A percentile compares a stretch with the other conserved stretches of the same genome.
These are phyloP conservation scores for Sinodicranocentrus sp. DNA, from an alignment of 2,888 invertebrate genomes.

Conservation along the genomic window DNA sequence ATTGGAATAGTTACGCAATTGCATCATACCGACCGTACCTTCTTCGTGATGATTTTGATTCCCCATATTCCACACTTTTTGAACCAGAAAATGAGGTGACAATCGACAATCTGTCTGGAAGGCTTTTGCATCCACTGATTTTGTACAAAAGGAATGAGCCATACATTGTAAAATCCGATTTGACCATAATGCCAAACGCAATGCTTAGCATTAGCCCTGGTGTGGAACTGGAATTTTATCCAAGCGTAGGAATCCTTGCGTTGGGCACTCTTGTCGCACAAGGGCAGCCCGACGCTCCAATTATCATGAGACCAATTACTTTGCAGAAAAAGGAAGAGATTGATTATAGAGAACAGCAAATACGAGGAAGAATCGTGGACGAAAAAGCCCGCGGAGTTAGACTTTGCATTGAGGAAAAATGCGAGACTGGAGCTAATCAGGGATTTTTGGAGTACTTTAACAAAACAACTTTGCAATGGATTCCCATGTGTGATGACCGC, in stretches of 20 bases:
- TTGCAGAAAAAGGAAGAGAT: slow-evolving; percentile 72
- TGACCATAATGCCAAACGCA: slow-evolving; percentile 97
- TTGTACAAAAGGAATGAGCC: slow-evolving; percentile 84
- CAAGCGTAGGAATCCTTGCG: slow-evolving; percentile 97
- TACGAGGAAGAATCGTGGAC: slow-evolving; percentile 32
- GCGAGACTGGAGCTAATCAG: slow-evolving; percentile 83
- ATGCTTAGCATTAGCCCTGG: slow-evolving; percentile 92
- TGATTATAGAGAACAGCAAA: slow-evolving; percentile 12
- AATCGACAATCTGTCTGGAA: slow-evolving; percentile 87
- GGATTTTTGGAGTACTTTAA: slow-evolving; percentile 98
- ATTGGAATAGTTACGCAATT: slow-evolving; percentile 99
- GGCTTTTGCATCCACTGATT: slow-evolving; percentile 84
- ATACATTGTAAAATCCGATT: slow-evolving; percentile 90
- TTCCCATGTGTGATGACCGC: slow-evolving; percentile 94
- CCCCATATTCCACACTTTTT: slow-evolving; percentile 86
- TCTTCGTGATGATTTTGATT: slow-evolving; percentile 86
- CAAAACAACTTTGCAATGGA: slow-evolving; percentile 96
- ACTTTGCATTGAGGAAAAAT: slow-evolving; percentile 88
- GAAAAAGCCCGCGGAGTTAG: slow-evolving; percentile 80
- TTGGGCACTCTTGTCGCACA: slow-evolving; percentile 92
- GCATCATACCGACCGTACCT: slow-evolving; percentile 94
- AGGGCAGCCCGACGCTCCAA: slow-evolving; percentile 87
- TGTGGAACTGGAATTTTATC: slow-evolving; percentile 94
- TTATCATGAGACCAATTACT: slow-evolving; percentile 85
- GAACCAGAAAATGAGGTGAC: slow-evolving; percentile 81